Base-by-base conservation (phyloP, 2,797 vertebrate species). In the Scyliorhinus canicula region DNA sequence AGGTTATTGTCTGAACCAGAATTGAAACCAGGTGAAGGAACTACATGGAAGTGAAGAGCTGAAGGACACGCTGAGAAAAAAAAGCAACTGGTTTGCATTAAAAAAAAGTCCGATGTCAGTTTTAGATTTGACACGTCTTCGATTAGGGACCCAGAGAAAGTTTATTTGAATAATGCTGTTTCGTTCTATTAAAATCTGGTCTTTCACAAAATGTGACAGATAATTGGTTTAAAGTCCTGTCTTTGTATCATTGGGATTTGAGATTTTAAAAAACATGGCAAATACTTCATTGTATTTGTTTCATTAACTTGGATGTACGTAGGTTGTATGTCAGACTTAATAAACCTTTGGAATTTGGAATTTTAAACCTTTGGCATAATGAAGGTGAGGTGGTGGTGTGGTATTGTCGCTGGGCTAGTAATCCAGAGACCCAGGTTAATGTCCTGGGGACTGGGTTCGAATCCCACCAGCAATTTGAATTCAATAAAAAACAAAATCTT, bases 1-100 rank as follows among this genome's bases (percentile, higher is more conserved):
- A 99, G 99, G 95, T 93, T 95, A 26, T 96, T 99, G 88, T 99
- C 96, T 95, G 96, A 95, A 96, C 99, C 99, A 96, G 98, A 99
- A 95, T 96, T 99, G 97, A 99, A 98, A 96, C 97, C 98, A 86
- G 97, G 97, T 77, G 98, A 99, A 97, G 98, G 98, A 96, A 96
- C 96, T 82, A 99, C 98, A 44, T 99, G 99, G 99, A 99, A 97
- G 96, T 99, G 97, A 98, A 97, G 26, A 52, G 5, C 47, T 28
- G 2, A 93, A 74, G 50, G 28, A 47, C 11, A 1, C 44, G 50
- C 47, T 74, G 67, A 16, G 31, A n/a, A n/a, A 24, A 93, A 71
- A 52, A 21, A 28, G 85, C 5, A 88, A 21, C 35, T n/a, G 4
- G 19, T 5, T n/a, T 60, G 28, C 93, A 94, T 50, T 1, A 69